These are phyloP conservation scores for Cyprinodon tularosa DNA, from an alignment of 2,113 vertebrate genomes.

Conservation along the genomic window DNA sequence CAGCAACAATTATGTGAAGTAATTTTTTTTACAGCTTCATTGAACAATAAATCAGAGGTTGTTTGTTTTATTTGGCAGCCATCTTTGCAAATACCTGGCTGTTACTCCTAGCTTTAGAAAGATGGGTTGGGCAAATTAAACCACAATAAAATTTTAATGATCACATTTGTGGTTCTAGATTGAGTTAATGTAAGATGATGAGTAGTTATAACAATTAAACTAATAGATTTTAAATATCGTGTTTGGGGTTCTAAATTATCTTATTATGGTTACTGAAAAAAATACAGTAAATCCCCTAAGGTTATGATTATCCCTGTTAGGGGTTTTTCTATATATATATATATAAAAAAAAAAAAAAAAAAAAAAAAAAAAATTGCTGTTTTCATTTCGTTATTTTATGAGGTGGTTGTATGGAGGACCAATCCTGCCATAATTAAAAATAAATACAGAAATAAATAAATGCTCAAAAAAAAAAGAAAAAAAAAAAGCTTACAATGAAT, in stretches of 20 bases:
- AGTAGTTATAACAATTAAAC: background rate
- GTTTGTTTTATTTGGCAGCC: background rate
- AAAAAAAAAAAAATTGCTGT: no score
- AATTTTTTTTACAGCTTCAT: background rate
- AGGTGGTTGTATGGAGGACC: no score
- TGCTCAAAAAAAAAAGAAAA: no score
- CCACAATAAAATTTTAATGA: background rate
- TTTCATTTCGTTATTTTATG: no score
- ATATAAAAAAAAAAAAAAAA: background rate
- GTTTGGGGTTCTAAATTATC: background rate
- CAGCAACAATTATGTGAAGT: background rate
- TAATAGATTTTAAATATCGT: background rate
- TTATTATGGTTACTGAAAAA: background rate
- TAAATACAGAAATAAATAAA: no score
- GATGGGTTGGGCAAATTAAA: background rate
- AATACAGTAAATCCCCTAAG: no score
- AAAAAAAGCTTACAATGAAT: no score
- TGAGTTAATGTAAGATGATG: background rate
- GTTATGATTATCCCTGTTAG: no score
- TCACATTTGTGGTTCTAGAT: background rate
- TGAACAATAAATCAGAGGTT: conserved; percentile 1
- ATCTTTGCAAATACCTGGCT: background rate
- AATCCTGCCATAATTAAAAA: no score
- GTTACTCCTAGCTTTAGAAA: background rate
- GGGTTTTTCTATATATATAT: no score